Evolutionary conservation across 2,888 invertebrate species (phyloP).

Genomic region (Notodonta dromedarius): DNA sequence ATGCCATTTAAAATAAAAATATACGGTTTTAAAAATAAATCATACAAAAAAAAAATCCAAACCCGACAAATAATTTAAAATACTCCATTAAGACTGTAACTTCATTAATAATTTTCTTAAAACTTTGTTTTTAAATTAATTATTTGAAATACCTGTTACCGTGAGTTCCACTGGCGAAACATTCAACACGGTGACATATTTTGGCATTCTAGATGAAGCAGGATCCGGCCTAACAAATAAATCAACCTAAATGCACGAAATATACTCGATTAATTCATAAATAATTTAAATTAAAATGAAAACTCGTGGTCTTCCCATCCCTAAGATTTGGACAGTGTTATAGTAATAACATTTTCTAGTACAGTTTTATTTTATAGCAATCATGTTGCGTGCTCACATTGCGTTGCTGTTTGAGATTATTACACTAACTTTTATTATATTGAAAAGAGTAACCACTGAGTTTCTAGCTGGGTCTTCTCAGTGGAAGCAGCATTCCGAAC

Average conservation of each 20-base stretch:
- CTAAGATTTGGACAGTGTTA: constrained; percentile 30
- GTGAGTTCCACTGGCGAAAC: no score
- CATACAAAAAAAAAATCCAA: neutral
- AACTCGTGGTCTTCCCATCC: constrained; percentile 31
- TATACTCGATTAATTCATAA: constrained; percentile 26
- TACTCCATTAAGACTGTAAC: neutral
- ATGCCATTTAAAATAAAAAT: neutral
- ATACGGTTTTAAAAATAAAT: no score
- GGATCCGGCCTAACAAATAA: constrained; percentile 34
- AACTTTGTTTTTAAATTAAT: neutral
- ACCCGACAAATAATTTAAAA: neutral
- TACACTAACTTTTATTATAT: no score
- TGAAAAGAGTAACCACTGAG: no score
- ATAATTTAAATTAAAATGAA: constrained; percentile 40
- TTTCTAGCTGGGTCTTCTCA: no score
- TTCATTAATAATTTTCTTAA: neutral
- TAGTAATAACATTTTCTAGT: constrained; percentile 15
- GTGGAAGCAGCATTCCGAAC: no score
- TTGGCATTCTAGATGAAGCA: constrained; percentile 16
- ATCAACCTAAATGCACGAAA: constrained; percentile 52
- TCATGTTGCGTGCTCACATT: no score
- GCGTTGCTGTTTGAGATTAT: no score
- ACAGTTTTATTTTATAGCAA: no score
- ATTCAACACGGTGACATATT: neutral
- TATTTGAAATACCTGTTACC: no score